Evolutionary conservation across 2,888 invertebrate species (phyloP), one percentile per base, ranked within the genome.

Genomic region (Limnephilus lunatus): DNA sequence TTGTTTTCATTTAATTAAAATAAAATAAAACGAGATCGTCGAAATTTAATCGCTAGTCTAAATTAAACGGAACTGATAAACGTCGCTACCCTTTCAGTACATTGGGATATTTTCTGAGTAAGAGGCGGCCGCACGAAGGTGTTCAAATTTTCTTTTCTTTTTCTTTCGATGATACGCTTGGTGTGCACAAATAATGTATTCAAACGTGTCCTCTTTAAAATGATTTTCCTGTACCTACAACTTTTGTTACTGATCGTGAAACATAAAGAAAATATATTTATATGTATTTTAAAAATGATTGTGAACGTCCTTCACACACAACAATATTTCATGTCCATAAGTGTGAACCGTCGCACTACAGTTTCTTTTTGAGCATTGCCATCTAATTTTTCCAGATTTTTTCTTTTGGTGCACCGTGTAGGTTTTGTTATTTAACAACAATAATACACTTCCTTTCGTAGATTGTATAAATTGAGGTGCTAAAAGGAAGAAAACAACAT

Each of bases 301-400:
- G 32, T 83, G 83, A 35, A 39, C 25, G 83, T 83, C 35, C 19
- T 83, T 83, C 15, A 83, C 35, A 35, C 25, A 25, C 35, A 83
- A n/a, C 11, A 83, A 35, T 39, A 83, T 25, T 39, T 25, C 35
- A 83, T 83, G 32, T 35, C 35, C 83, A 14, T 32, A 83, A 15
- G 83, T 83, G 25, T 83, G 83, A 32, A 83, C 35, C 32, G 32
- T 11, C 7, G 83, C 83, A 19, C 35, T 15, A 19, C 83, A 83
- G 25, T 39, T 39, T n/a, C 83, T 31, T 83, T 83, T 83, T 15
- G 35, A 35, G 83, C 83, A 83, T 39, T 83, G 83, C 83, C 83
- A 83, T 32, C 83, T 83, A 11, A 83, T 83, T 83, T 35, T 83
- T 83, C 83, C 83, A 35, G 19, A 35, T 2, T 35, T 83, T 35